These are phyloP conservation scores for Apis cerana DNA, from an alignment of 1,140 invertebrate genomes.

Conservation along the genomic window DNA sequence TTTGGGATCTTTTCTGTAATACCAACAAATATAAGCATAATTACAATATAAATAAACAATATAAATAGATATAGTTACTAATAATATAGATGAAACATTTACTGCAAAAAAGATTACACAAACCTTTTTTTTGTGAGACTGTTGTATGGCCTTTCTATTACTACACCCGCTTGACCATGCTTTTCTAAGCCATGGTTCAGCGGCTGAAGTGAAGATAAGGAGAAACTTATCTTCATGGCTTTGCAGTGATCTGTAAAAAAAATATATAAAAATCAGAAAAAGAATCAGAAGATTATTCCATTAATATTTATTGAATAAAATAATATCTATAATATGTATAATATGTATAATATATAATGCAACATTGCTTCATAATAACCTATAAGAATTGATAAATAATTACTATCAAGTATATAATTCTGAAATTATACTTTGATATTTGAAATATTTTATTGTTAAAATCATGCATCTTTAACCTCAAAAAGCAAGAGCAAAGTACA, in stretches of 20 bases:
- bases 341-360: not conserved
- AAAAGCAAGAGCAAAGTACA: too few species aligned
- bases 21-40: not conserved
- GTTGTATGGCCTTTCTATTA: slow-evolving; percentile 84
- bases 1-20: slow-evolving; percentile 83
- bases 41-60: not conserved
- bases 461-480: not conserved
- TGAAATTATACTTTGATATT: not conserved
- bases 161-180: slow-evolving; percentile 80
- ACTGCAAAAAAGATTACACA: not conserved
- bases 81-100: slow-evolving; percentile 11
- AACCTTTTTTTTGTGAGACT: slow-evolving; percentile 86
- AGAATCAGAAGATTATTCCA: too few species aligned
- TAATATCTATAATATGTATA: too few species aligned
- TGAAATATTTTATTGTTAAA: not conserved
- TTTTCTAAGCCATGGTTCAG: slow-evolving; percentile 80
- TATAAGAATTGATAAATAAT: not conserved
- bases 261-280: not conserved
- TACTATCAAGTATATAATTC: not conserved
- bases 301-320: too few species aligned
- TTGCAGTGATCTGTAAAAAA: slow-evolving; percentile 71
- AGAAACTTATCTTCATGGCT: slow-evolving; percentile 82
- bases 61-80: not conserved
- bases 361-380: not conserved
- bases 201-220: slow-evolving; percentile 82